Conservation (phyloP, 1,140 invertebrate genomes). For the Colletes latitarsis region DNA sequence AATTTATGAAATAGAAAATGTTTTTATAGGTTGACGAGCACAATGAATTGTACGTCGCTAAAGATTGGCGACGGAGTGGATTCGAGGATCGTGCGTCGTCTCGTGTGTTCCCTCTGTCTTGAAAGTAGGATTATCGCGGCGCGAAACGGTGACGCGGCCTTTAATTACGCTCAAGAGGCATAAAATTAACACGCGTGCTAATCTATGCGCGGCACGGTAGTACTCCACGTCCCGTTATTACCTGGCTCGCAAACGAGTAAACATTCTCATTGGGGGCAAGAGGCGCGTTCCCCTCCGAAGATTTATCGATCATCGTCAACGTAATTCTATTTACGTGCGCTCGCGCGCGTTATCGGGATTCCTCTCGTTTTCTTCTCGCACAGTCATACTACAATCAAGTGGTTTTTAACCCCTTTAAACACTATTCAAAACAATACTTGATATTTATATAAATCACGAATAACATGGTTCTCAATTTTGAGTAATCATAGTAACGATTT, state of each 20-base stretch:
- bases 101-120: background rate
- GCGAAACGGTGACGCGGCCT: background rate
- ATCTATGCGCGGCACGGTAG: background rate
- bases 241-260: background rate
- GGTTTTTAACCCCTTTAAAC: too few relatives aligned
- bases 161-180: background rate
- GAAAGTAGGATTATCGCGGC: background rate
- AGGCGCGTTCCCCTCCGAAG: background rate
- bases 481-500: too few relatives aligned
- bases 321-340: slow-evolving; percentile 5
- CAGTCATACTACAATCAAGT: background rate
- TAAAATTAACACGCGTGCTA: slow-evolving; percentile 13
- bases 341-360: background rate
- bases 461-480: too few relatives aligned
- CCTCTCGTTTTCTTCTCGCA: background rate
- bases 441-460: too few relatives aligned
- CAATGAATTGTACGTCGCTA: too few relatives aligned
- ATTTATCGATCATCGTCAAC: slow-evolving; percentile 23
- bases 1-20: too few relatives aligned
- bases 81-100: background rate
- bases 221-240: slow-evolving; percentile 24
- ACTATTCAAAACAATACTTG: too few relatives aligned
- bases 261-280: background rate
- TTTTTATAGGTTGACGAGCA: too few relatives aligned
- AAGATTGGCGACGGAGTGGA: too few relatives aligned